phyloP scores from a whole-genome alignment of 1,140 invertebrate species.

The Nebria ingens region DNA sequence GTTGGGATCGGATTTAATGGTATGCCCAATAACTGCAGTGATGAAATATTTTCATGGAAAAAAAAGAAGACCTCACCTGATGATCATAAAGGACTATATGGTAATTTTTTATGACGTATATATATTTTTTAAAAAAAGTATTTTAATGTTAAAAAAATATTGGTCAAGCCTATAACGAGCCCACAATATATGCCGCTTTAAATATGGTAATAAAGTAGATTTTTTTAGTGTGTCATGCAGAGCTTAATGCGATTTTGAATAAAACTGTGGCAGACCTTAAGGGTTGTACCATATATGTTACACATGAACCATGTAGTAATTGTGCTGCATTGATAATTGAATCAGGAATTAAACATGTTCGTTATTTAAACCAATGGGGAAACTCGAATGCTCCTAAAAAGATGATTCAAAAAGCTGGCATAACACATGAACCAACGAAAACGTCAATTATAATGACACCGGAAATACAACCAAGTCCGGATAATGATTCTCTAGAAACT shows the following conservation, averaged over 20 bases:
- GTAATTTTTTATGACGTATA: too few species aligned
- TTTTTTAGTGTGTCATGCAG: conserved; percentile 67
- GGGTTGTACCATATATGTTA: conserved; percentile 57
- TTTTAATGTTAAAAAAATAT: too few species aligned
- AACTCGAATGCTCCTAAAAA: too few species aligned
- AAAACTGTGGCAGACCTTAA: conserved; percentile 52
- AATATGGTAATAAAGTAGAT: neutral
- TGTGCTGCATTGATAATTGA: conserved; percentile 75
- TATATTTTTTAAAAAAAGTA: too few species aligned
- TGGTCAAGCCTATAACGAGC: too few species aligned
- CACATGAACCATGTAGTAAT: conserved; percentile 69
- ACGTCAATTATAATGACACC: too few species aligned
- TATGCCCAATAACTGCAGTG: conserved; percentile 64
- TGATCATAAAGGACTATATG: too few species aligned
- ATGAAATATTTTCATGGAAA: conserved; percentile 61
- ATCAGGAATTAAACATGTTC: conserved; percentile 52
- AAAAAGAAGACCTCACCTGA: conserved; percentile 31
- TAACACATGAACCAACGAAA: too few species aligned
- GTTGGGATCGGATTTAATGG: conserved; percentile 73
- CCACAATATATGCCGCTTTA: too few species aligned
- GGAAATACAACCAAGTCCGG: too few species aligned
- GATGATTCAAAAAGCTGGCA: too few species aligned
- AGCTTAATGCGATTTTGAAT: conserved; percentile 72
- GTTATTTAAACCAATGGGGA: conserved; percentile 35
- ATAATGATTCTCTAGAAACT: too few species aligned